Evolutionary conservation across 2,888 invertebrate genomes (phyloP).

Genomic region (Ryuthela nishihirai): DNA sequence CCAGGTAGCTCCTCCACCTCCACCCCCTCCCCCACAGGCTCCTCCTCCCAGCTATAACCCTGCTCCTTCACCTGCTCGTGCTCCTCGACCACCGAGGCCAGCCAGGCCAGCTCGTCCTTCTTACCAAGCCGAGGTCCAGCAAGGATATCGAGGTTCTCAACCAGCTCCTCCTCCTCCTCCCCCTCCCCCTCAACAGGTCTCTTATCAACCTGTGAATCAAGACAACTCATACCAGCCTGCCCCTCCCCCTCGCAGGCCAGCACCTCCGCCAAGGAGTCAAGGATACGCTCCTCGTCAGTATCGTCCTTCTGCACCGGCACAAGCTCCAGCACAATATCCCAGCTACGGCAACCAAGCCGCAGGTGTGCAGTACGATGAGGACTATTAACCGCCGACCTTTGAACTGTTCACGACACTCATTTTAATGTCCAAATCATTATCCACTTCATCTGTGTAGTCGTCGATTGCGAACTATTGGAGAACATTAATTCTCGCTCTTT

Average conservation of each 20-base stretch:
- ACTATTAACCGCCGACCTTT: slow-evolving; percentile 24
- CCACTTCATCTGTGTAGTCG: too few species aligned
- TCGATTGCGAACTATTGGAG: too few species aligned
- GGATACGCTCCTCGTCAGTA: slow-evolving; percentile 2
- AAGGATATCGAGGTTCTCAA: too few species aligned
- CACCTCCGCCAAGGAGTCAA: not conserved
- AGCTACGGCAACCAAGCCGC: slow-evolving; percentile 14
- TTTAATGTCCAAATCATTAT: too few species aligned
- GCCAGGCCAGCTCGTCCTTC: not conserved
- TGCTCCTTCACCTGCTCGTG: slow-evolving; percentile 7
- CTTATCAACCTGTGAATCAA: too few species aligned
- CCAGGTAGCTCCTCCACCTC: slow-evolving; percentile 5
- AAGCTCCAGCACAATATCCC: slow-evolving; percentile 4
- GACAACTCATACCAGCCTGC: not conserved
- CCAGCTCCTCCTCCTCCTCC: too few species aligned
- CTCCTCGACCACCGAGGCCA: slow-evolving; percentile 25
- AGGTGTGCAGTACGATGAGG: slow-evolving; percentile 37
- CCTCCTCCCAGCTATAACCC: slow-evolving; percentile 5
- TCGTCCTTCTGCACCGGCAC: not conserved
- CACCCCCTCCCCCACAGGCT: slow-evolving; percentile 13
- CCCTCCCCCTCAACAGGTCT: not conserved
- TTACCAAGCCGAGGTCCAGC: too few species aligned
- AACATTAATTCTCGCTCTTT: too few species aligned
- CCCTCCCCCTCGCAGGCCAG: not conserved
- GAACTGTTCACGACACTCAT: too few species aligned